These are phyloP conservation scores for Staurois parvus DNA, from an alignment of 2,797 vertebrate species.

Conservation along the genomic window DNA sequence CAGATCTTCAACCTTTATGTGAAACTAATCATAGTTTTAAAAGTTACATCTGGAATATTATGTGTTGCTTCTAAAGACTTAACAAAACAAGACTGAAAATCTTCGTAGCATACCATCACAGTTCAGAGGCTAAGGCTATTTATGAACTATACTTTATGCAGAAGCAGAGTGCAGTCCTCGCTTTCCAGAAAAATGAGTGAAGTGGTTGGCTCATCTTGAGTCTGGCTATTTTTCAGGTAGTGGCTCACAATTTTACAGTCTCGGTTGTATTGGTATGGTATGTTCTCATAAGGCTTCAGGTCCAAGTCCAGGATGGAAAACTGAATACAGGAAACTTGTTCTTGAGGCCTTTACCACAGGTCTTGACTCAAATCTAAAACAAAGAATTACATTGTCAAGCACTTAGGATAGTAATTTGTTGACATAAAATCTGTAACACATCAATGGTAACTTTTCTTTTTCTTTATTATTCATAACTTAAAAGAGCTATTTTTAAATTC, in stretches of 20 bases:
- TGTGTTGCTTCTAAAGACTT: neutral
- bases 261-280: conserved; percentile 89
- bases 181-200: conserved; percentile 80
- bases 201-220: conserved; percentile 75
- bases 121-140: neutral
- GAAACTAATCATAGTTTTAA: neutral
- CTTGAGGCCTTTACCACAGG: conserved; percentile 78
- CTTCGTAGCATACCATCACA: conserved; percentile 32
- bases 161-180: conserved; percentile 90
- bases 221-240: conserved; percentile 84
- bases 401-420: no score
- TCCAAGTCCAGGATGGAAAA: conserved; percentile 95
- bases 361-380: conserved; percentile 79
- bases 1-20: neutral
- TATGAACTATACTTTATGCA: conserved; percentile 84
- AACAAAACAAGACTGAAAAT: neutral
- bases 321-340: conserved; percentile 85
- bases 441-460: no score
- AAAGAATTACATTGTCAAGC: neutral
- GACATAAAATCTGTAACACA: no score
- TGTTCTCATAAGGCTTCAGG: conserved; percentile 92
- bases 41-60: neutral
- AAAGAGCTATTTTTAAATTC: no score
- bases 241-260: conserved; percentile 92
- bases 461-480: no score